A percentile compares a stretch with the other conserved stretches of the same genome.
Evolutionary conservation across 1,140 invertebrate genomes (phyloP).

Genomic region (Cherax quadricarinatus): DNA sequence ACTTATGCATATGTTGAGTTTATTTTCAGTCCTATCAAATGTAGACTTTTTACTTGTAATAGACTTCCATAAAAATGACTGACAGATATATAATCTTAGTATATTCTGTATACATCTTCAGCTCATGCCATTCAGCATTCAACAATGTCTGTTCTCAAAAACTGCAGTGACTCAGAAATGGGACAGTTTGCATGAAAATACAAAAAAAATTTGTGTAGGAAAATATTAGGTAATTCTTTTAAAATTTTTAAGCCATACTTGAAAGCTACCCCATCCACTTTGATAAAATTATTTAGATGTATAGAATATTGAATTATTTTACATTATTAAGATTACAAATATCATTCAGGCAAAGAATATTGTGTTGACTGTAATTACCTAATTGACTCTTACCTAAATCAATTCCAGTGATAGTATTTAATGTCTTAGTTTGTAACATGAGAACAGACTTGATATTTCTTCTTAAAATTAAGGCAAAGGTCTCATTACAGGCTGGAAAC

Average conservation of each 20-base stretch:
- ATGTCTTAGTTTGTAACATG: background rate
- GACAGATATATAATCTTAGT: background rate
- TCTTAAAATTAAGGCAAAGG: background rate
- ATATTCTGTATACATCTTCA: background rate
- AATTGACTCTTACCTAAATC: background rate
- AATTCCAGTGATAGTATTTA: background rate
- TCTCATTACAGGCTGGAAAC: slow-evolving; percentile 77
- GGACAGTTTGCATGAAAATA: background rate
- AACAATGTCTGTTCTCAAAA: slow-evolving; percentile 1
- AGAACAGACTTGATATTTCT: background rate
- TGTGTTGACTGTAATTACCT: background rate
- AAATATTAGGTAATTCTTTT: background rate
- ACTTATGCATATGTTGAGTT: background rate
- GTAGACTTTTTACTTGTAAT: background rate
- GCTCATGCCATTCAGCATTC: background rate
- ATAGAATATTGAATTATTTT: too few species aligned
- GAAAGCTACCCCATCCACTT: background rate
- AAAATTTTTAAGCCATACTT: background rate
- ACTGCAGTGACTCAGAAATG: background rate
- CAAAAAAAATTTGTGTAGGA: background rate
- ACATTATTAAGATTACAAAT: background rate
- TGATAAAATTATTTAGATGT: too few species aligned
- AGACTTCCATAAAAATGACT: background rate
- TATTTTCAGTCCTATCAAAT: background rate
- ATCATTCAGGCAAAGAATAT: background rate